Conservation (phyloP, 64 coral and sea anemone species). For the Hydrozoanthus tunicans region DNA sequence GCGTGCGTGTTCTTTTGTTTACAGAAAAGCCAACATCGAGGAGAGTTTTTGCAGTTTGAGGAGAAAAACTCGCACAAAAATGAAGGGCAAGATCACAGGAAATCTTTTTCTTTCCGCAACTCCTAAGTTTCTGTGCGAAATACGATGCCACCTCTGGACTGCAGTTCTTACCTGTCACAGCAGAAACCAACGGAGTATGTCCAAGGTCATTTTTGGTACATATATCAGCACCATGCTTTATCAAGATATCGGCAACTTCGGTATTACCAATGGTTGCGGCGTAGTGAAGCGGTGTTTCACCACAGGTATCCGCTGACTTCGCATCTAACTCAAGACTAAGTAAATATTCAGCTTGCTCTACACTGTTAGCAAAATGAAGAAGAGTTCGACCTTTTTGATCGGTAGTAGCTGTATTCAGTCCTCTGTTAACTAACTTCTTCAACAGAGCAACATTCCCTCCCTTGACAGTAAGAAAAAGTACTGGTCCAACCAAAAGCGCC, state of each 20-base stretch:
- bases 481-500: neutral
- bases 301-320: neutral
- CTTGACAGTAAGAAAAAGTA: conserved; percentile 23
- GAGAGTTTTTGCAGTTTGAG: conserved; percentile 1
- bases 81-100: neutral
- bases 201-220: neutral
- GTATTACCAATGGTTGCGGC: conserved; percentile 18
- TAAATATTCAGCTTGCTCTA: conserved; percentile 3
- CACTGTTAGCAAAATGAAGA: conserved; percentile 33
- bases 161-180: neutral
- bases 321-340: conserved; percentile 9
- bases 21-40: neutral
- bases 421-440: neutral
- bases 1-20: neutral
- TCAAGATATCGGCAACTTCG: conserved; percentile 27
- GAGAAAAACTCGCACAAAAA: neutral
- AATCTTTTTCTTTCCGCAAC: conserved; percentile 6
- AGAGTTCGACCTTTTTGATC: conserved; percentile 20
- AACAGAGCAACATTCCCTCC: conserved; percentile 15
- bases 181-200: too few relatives aligned
- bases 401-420: neutral
- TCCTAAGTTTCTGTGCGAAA: neutral
- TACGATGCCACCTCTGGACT: neutral
- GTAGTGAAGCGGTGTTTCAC: conserved; percentile 32
- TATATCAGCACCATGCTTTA: conserved; percentile 22